phyloP scores from a whole-genome alignment of 2,113 vertebrate genomes.

The Pomatostomus ruficeps region DNA sequence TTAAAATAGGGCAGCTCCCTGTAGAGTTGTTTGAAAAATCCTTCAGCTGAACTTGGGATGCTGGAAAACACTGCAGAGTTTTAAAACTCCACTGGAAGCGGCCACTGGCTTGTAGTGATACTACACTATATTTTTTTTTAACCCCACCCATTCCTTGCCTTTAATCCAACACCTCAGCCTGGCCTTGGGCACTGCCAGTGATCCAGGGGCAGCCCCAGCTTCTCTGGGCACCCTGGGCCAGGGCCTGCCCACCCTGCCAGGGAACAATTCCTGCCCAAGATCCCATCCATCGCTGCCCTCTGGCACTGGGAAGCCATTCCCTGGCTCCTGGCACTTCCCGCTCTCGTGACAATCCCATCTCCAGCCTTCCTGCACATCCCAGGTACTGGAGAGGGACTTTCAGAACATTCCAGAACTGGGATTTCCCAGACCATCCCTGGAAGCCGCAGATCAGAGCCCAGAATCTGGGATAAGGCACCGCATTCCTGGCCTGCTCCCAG shows the following conservation, averaged over 20 bases:
- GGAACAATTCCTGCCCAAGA: accelerated
- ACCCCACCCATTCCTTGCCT: too few species aligned
- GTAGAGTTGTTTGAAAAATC: neutral
- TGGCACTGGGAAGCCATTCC: neutral
- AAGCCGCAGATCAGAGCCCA: neutral
- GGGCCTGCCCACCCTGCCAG: neutral
- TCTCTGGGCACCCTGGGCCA: neutral
- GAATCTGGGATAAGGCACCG: neutral
- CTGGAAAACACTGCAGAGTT: neutral
- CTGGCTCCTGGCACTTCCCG: neutral
- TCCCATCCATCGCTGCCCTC: neutral
- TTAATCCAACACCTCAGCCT: too few species aligned
- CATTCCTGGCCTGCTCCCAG: neutral
- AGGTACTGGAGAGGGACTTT: neutral
- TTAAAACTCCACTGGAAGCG: neutral
- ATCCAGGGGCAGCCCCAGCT: neutral
- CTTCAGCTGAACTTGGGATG: neutral
- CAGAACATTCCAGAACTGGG: neutral
- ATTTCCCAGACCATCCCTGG: neutral
- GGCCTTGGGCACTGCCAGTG: neutral
- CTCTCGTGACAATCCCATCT: neutral
- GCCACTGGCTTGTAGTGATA: neutral
- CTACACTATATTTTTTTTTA: too few species aligned
- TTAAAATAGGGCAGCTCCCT: neutral
- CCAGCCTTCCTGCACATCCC: neutral